These are phyloP conservation scores for Actenoides hombroni DNA, from an alignment of 2,113 vertebrate species.

Conservation along the genomic window DNA sequence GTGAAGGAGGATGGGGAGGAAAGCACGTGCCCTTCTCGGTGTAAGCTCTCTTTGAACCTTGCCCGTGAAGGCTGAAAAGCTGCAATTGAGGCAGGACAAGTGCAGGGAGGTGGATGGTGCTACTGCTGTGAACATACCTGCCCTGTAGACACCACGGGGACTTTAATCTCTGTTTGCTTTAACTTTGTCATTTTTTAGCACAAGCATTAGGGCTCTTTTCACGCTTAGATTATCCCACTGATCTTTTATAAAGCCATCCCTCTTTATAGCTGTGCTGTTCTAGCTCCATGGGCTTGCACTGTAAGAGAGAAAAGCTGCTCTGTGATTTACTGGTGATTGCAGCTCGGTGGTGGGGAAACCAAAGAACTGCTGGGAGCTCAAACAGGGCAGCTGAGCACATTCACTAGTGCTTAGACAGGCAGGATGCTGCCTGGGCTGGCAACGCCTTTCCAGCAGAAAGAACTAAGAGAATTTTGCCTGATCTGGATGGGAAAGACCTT, in stretches of 20 bases:
- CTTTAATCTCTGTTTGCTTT: background rate
- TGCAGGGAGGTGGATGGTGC: background rate
- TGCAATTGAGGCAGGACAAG: background rate
- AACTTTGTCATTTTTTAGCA: background rate
- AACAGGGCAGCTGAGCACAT: fast-evolving
- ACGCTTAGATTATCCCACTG: background rate
- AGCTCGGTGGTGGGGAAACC: background rate
- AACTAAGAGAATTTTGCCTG: fast-evolving
- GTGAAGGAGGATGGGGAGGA: background rate
- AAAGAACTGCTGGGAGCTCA: background rate
- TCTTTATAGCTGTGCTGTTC: background rate
- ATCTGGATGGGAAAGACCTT: background rate
- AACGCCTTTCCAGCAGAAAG: background rate
- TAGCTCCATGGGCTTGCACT: background rate
- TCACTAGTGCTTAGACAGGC: fast-evolving
- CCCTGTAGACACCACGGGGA: background rate
- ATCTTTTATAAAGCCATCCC: background rate
- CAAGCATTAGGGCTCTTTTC: background rate
- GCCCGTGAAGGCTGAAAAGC: background rate
- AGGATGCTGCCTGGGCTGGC: background rate
- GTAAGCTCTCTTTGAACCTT: background rate
- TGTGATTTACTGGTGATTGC: background rate
- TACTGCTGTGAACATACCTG: background rate
- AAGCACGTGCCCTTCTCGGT: fast-evolving
- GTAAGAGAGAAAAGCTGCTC: background rate